Evolutionary conservation across 2,113 vertebrate species (phyloP).

Genomic region (Sardina pilchardus): DNA sequence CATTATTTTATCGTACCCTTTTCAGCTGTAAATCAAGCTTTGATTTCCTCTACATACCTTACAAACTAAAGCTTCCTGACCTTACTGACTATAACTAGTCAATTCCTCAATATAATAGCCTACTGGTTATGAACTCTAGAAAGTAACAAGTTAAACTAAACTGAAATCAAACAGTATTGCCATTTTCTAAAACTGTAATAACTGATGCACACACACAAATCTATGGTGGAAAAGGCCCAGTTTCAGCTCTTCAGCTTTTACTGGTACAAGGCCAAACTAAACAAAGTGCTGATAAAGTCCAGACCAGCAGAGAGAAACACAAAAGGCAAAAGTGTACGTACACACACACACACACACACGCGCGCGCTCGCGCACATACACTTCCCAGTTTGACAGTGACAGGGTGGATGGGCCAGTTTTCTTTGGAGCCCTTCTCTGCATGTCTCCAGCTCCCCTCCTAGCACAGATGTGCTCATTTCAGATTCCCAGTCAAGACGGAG

Average conservation of each 20-base stretch:
- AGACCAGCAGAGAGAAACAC: constrained; percentile 61
- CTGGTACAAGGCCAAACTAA: constrained; percentile 72
- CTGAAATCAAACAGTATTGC: too few species aligned
- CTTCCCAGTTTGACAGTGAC: constrained; percentile 2
- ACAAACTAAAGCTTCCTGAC: too few species aligned
- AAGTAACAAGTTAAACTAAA: too few species aligned
- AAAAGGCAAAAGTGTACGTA: constrained; percentile 23
- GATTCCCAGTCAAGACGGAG: not conserved
- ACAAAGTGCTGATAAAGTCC: constrained; percentile 74
- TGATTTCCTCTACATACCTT: too few species aligned
- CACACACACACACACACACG: not conserved
- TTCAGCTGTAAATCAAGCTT: too few species aligned
- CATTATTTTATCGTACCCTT: too few species aligned
- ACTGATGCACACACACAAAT: not conserved
- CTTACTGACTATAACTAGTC: too few species aligned
- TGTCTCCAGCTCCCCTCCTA: constrained; percentile 3
- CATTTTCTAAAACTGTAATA: not conserved
- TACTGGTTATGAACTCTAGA: too few species aligned
- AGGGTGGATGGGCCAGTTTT: constrained; percentile 3
- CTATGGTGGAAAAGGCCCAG: constrained; percentile 53
- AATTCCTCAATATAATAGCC: too few species aligned
- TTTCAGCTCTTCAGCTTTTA: constrained; percentile 61
- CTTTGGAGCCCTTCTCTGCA: constrained; percentile 9
- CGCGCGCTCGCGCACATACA: too few species aligned
- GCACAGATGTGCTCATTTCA: constrained; percentile 30